Evolutionary conservation across 2,797 vertebrate species (phyloP).

Genomic region (Myripristis jacobus): DNA sequence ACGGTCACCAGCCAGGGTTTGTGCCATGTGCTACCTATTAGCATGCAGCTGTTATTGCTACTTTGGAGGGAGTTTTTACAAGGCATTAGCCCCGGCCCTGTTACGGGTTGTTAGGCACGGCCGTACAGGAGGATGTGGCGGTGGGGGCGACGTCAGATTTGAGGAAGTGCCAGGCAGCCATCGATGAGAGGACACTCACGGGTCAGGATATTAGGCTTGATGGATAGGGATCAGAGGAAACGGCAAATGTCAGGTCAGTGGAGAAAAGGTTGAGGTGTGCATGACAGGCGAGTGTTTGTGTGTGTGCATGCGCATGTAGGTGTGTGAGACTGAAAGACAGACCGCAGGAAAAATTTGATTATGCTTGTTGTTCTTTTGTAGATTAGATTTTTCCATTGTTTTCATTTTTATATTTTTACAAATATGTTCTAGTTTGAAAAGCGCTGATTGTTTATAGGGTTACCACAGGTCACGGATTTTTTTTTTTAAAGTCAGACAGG

Average conservation of each 20-base stretch:
- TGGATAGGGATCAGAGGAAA: conserved; percentile 60
- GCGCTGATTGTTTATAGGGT: no score
- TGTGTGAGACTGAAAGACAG: fast-evolving
- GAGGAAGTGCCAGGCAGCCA: conserved; percentile 56
- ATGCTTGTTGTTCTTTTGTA: no score
- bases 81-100: conserved; percentile 73
- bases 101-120: conserved; percentile 62
- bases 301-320: no score
- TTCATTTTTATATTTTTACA: no score
- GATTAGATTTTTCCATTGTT: no score
- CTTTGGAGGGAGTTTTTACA: conserved; percentile 72
- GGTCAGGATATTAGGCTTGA: conserved; percentile 59
- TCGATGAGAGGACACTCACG: conserved; percentile 42
- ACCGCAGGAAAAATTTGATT: neutral
- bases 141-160: conserved; percentile 47
- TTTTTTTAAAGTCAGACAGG: no score
- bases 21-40: conserved; percentile 78
- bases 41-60: conserved; percentile 71
- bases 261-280: conserved; percentile 50
- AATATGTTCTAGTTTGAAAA: no score
- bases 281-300: neutral
- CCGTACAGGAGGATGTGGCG: conserved; percentile 30
- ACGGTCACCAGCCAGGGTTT: conserved; percentile 62
- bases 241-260: conserved; percentile 42
- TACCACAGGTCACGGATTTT: no score